Conservation (phyloP, 1,140 invertebrate species). For the Panulirus ornatus region DNA sequence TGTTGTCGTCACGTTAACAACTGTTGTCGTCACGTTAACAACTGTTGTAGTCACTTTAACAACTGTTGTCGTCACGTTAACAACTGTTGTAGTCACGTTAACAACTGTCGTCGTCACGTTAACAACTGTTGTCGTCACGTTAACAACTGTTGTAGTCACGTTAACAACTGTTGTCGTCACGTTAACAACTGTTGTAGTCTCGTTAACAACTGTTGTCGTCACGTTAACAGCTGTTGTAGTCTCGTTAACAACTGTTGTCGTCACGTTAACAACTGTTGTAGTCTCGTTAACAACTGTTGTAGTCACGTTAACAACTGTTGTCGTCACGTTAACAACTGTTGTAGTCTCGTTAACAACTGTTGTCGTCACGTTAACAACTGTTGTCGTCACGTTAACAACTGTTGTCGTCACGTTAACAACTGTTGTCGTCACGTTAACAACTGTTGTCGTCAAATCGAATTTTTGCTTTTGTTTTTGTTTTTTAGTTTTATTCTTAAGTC, state of each 20-base stretch:
- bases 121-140: not conserved
- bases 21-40: not conserved
- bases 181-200: not conserved
- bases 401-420: not conserved
- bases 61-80: not conserved
- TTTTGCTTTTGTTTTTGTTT: too few species aligned
- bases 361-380: not conserved
- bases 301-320: not conserved
- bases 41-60: not conserved
- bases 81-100: not conserved
- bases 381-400: not conserved
- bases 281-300: not conserved
- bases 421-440: not conserved
- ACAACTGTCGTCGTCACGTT: not conserved
- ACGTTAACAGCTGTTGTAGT: not conserved
- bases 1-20: not conserved
- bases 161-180: not conserved
- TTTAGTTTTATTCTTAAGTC: too few species aligned
- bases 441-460: not conserved
- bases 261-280: not conserved
- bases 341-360: not conserved
- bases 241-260: not conserved
- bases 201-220: not conserved
- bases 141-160: not conserved
- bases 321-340: not conserved